These are phyloP conservation scores for Cyprinodon variegatus DNA, from an alignment of 2,113 vertebrate species.

Conservation along the genomic window DNA sequence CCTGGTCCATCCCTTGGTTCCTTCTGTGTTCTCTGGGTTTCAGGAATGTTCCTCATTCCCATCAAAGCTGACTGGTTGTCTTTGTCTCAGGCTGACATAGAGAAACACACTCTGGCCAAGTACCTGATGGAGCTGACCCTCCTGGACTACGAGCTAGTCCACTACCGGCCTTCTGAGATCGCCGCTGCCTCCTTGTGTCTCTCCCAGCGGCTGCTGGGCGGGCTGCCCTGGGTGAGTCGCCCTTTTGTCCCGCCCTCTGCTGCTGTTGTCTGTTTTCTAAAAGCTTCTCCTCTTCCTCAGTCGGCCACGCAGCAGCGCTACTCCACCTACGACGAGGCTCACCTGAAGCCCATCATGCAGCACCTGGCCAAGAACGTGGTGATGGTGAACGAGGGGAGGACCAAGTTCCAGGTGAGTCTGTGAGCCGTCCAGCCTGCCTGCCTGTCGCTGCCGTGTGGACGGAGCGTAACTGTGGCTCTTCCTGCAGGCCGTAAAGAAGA, in stretches of 20 bases:
- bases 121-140: constrained; percentile 95
- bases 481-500: constrained; percentile 82
- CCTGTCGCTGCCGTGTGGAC: no score
- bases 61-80: neutral
- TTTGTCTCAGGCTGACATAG: constrained; percentile 82
- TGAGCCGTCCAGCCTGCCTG: no score
- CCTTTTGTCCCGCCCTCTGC: neutral
- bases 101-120: constrained; percentile 90
- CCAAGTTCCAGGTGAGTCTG: constrained; percentile 85
- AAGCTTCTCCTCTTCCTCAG: constrained; percentile 60
- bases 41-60: no score
- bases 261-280: neutral
- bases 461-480: neutral
- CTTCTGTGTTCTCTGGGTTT: no score
- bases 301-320: constrained; percentile 87
- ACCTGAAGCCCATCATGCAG: constrained; percentile 83
- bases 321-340: constrained; percentile 83
- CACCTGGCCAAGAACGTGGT: constrained; percentile 90
- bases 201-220: constrained; percentile 86
- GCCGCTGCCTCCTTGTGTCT: constrained; percentile 89
- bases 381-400: constrained; percentile 82
- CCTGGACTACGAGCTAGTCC: constrained; percentile 93
- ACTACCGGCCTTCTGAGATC: constrained; percentile 87
- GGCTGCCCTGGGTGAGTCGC: constrained; percentile 85
- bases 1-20: neutral